A percentile compares a stretch with the other conserved stretches of the same genome.
phyloP scores from a whole-genome alignment of 2,888 invertebrate genomes.

The Eubasilissa splendida region DNA sequence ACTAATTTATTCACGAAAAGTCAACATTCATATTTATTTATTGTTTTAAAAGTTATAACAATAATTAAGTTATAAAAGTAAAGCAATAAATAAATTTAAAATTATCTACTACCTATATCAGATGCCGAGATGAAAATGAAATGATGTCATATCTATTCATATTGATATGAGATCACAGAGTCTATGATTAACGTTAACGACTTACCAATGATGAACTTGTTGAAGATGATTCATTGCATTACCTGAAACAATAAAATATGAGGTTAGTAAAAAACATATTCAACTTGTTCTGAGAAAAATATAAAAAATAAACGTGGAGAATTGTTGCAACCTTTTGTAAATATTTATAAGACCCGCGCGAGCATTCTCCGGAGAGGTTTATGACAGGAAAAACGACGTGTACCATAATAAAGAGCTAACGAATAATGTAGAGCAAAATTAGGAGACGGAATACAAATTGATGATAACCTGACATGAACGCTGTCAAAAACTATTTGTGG shows the following conservation, averaged over 20 bases:
- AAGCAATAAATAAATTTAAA: neutral
- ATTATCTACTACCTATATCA: neutral
- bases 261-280: slow-evolving; percentile 20
- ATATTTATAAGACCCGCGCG: slow-evolving; percentile 10
- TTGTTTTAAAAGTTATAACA: too few species aligned
- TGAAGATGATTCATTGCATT: slow-evolving; percentile 35
- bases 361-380: slow-evolving; percentile 9
- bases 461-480: neutral
- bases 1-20: too few species aligned
- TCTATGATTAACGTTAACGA: neutral
- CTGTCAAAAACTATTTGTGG: neutral
- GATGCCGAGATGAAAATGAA: neutral
- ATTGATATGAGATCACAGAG: neutral
- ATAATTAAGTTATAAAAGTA: neutral
- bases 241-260: slow-evolving; percentile 30
- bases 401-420: slow-evolving; percentile 30
- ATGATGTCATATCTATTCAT: neutral
- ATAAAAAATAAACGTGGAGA: neutral
- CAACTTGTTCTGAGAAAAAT: neutral
- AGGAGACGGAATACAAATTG: slow-evolving; percentile 4
- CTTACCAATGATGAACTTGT: slow-evolving; percentile 38
- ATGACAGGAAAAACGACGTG: slow-evolving; percentile 13
- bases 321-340: neutral
- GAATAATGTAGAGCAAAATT: slow-evolving; percentile 28
- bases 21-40: too few species aligned